Evolutionary conservation across 2,888 invertebrate species (phyloP).

Genomic region (Leucophenga maculata): DNA sequence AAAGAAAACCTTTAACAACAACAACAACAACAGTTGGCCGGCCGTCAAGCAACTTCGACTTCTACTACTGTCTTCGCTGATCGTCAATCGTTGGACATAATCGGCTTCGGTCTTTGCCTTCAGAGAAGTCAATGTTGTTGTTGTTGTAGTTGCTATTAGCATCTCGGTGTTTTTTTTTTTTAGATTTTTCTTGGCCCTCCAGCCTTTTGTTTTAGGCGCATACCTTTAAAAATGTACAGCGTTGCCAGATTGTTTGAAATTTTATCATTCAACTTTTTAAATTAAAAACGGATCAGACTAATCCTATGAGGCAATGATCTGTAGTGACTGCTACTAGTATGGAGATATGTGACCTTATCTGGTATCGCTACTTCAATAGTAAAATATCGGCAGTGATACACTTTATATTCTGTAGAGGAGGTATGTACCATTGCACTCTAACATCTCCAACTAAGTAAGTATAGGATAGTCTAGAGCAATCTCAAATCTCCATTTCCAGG

Average conservation of each 20-base stretch:
- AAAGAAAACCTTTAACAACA: constrained; percentile 47
- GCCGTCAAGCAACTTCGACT: neutral
- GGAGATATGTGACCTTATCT: no score
- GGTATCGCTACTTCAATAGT: no score
- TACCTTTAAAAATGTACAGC: constrained; percentile 37
- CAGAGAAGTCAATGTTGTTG: constrained; percentile 34
- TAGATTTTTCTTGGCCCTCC: constrained; percentile 35
- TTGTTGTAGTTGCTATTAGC: constrained; percentile 32
- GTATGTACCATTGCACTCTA: no score
- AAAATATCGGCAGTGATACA: no score
- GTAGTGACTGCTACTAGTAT: no score
- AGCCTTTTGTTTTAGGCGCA: constrained; percentile 38
- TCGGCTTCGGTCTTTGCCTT: constrained; percentile 28
- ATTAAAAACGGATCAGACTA: no score
- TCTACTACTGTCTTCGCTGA: neutral
- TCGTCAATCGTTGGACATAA: constrained; percentile 26
- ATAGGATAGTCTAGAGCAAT: no score
- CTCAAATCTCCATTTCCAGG: no score
- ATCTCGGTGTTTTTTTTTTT: constrained; percentile 41
- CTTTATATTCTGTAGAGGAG: no score
- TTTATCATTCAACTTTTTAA: neutral
- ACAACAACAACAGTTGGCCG: constrained; percentile 29
- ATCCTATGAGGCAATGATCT: no score
- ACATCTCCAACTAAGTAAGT: no score
- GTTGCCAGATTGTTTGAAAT: constrained; percentile 52